Evolutionary conservation across 64 coral and sea anemone species (phyloP).

Genomic region (Acropora tenuis): DNA sequence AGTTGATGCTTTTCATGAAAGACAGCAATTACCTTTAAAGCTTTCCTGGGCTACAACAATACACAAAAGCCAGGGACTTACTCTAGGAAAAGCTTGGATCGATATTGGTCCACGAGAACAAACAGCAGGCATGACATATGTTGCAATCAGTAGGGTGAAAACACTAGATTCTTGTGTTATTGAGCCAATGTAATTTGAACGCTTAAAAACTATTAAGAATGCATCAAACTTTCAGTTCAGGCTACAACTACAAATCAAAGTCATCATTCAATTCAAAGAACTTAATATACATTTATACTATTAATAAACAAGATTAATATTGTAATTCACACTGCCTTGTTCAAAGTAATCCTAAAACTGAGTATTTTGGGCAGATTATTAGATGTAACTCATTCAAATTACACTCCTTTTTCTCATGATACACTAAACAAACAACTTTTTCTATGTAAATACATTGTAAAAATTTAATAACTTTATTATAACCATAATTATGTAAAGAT

Average conservation of each 20-base stretch:
- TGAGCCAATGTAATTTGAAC: conserved; percentile 64
- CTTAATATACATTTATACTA: conserved; percentile 47
- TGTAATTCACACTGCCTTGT: conserved; percentile 36
- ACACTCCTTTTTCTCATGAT: conserved; percentile 47
- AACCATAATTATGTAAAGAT: conserved; percentile 59
- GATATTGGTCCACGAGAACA: conserved; percentile 56
- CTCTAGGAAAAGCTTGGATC: conserved; percentile 57
- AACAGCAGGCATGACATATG: conserved; percentile 51
- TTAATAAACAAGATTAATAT: conserved; percentile 54
- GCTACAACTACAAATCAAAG: conserved; percentile 45
- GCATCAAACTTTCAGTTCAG: conserved; percentile 53
- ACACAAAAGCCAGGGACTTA: conserved; percentile 32
- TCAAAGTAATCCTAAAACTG: conserved; percentile 61
- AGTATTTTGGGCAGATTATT: conserved; percentile 48
- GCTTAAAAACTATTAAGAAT: conserved; percentile 35
- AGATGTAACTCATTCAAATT: no score
- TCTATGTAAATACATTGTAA: conserved; percentile 53
- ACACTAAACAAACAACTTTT: conserved; percentile 61
- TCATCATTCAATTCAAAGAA: conserved; percentile 50
- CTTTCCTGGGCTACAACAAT: conserved; percentile 43
- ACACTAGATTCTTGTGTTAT: conserved; percentile 60
- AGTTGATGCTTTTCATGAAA: conserved; percentile 62
- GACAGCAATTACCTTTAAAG: conserved; percentile 46
- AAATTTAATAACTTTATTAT: conserved; percentile 57
- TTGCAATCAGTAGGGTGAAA: conserved; percentile 59